phyloP scores from a whole-genome alignment of 2,888 invertebrate genomes.

The Caenorhabditis drosophilae region DNA sequence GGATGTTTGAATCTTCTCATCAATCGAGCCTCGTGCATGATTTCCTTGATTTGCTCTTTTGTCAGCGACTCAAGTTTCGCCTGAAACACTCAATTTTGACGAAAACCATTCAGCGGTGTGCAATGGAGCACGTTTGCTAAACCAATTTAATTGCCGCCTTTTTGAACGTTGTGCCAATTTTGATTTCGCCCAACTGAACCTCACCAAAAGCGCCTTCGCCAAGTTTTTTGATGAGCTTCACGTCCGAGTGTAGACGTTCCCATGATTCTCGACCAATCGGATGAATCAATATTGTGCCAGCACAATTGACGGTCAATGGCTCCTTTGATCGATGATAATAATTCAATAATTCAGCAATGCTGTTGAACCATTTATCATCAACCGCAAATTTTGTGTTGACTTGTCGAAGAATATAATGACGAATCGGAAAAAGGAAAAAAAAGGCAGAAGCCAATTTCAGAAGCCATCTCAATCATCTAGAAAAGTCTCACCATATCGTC shows the following conservation, averaged over 20 bases:
- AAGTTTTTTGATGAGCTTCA: slow-evolving; percentile 51
- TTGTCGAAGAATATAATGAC: slow-evolving; percentile 42
- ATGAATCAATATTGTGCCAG: slow-evolving; percentile 21
- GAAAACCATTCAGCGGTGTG: too few relatives aligned
- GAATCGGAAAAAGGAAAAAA: slow-evolving; percentile 33
- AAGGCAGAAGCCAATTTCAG: slow-evolving; percentile 5
- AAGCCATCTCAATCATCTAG: neutral
- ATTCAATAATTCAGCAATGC: slow-evolving; percentile 36
- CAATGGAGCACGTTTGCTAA: too few relatives aligned
- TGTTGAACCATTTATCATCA: slow-evolving; percentile 36
- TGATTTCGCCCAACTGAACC: slow-evolving; percentile 43
- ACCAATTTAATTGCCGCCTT: slow-evolving; percentile 27
- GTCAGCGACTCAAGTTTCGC: slow-evolving; percentile 52
- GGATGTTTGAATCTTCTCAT: slow-evolving; percentile 54
- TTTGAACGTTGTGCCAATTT: slow-evolving; percentile 17
- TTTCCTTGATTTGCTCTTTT: slow-evolving; percentile 57
- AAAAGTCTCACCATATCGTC: slow-evolving; percentile 20
- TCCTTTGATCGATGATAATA: slow-evolving; percentile 39
- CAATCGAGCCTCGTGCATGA: slow-evolving; percentile 56
- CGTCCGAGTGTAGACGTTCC: slow-evolving; percentile 55
- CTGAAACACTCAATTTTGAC: too few relatives aligned
- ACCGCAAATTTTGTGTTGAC: slow-evolving; percentile 27
- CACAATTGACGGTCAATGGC: slow-evolving; percentile 22
- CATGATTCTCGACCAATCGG: slow-evolving; percentile 48
- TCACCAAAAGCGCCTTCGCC: slow-evolving; percentile 64